Evolutionary conservation across 1,140 invertebrate genomes (phyloP), one percentile per base, ranked within the genome.

Genomic region (Aphelinus certus): DNA sequence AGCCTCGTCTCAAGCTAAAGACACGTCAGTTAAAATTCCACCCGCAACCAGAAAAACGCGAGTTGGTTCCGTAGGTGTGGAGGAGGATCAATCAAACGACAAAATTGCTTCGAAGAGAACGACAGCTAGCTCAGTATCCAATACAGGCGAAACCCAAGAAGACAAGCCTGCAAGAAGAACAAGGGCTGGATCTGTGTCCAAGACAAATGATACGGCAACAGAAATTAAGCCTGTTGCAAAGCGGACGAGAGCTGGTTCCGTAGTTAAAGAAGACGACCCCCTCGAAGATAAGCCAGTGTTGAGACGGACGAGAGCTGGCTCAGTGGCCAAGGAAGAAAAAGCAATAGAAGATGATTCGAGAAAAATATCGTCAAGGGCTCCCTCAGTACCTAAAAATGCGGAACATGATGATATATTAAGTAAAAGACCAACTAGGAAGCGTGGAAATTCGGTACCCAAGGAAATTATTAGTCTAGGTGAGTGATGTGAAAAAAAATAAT

Each of bases 381-480:
- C 73, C 1, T 84, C 81, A 1, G 10, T 82, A 1, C 56, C 76
- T 0, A 82, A 78, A 51, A 75, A 79, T 55, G 42, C 46, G 1
- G 75, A 79, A 10, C 7, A 47, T 7, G 56, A 65, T 64, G 63
- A 68, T 62, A 43, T 53, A 48, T 4, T 6, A 3, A 55, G 48
- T 3, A 2, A 1, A 9, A 51, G 53, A 3, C 71, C 42, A 9
- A 73, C 26, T 2, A 67, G 72, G 10, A 82, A 66, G 72, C 79
- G 82, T 2, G 78, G 78, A 46, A 79, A 56, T 67, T 85, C 84
- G 1, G 64, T 83, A 6, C 82, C 83, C 6, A 83, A 81, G 26
- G 83, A 84, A 5, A n/a, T 63, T 3, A 6, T 46, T 42, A 6
- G 7, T 7, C 26, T 47, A n/a, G 58, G 75, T 75, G 45, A 71